Percentiles rank a stretch among this genome's conserved stretches.
These are phyloP conservation scores for Pelosia muscerda DNA, from an alignment of 2,888 invertebrate genomes.

Conservation along the genomic window DNA sequence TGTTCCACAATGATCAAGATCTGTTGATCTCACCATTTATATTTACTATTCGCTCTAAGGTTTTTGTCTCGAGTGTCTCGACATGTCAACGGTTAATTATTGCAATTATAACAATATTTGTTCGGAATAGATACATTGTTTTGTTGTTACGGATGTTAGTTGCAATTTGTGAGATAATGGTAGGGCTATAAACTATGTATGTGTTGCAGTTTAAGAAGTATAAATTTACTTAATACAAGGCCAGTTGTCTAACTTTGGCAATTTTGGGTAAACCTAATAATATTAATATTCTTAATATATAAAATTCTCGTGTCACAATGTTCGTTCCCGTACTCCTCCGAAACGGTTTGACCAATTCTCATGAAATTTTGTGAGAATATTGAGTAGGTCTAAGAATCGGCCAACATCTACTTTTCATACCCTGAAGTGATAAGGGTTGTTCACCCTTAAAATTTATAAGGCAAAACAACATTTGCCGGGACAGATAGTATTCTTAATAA, in stretches of 20 bases:
- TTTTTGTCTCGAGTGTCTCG: conserved; percentile 41
- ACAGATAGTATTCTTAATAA: no score
- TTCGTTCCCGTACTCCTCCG: no score
- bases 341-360: no score
- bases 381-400: no score
- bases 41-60: conserved; percentile 39
- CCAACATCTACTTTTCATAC: no score
- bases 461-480: no score
- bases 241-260: background rate
- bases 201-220: background rate
- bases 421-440: no score
- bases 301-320: no score
- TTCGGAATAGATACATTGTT: conserved; percentile 26
- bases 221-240: background rate
- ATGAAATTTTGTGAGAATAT: no score
- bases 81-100: conserved; percentile 41
- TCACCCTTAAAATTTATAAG: no score
- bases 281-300: no score
- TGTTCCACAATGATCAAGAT: conserved; percentile 56
- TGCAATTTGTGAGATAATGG: conserved; percentile 1
- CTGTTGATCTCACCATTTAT: conserved; percentile 62
- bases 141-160: conserved; percentile 18
- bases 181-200: background rate
- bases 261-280: background rate
- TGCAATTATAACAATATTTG: conserved; percentile 43